Conservation (phyloP, 2,113 vertebrate species). For the Platysternon megacephalum region DNA sequence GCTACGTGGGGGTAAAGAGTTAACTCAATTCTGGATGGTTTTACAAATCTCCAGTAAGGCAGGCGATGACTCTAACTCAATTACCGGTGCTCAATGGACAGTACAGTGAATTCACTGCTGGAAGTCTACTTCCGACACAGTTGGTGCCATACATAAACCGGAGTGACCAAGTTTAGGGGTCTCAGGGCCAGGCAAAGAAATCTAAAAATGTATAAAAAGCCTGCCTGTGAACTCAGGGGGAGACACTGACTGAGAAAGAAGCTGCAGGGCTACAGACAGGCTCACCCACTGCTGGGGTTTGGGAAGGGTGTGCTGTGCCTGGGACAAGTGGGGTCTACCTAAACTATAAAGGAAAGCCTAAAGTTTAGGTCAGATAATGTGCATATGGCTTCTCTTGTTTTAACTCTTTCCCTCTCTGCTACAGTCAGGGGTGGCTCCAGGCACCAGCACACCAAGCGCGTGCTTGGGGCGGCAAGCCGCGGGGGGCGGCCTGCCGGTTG, state of each 20-base stretch:
- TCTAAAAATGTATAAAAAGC: background rate
- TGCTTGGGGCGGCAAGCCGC: no score
- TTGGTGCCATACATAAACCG: background rate
- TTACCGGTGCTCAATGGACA: background rate
- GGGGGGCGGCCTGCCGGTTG: no score
- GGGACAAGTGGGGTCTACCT: background rate
- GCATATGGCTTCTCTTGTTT: background rate
- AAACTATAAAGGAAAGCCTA: background rate
- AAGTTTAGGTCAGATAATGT: background rate
- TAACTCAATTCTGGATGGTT: background rate
- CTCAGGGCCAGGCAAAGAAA: background rate
- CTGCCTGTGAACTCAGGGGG: background rate
- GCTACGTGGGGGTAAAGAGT: background rate
- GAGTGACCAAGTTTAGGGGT: background rate
- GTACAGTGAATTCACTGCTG: background rate
- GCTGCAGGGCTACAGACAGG: background rate
- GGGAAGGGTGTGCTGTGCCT: background rate
- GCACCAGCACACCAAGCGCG: no score
- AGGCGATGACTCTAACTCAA: background rate
- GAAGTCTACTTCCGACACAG: background rate
- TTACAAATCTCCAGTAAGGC: background rate
- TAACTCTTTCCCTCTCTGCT: background rate
- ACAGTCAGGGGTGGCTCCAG: no score
- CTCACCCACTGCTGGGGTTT: background rate
- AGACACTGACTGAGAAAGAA: background rate